Evolutionary conservation across 2,888 invertebrate genomes (phyloP), one percentile per base, ranked within the genome.

Genomic region (Macroteleia sp.): DNA sequence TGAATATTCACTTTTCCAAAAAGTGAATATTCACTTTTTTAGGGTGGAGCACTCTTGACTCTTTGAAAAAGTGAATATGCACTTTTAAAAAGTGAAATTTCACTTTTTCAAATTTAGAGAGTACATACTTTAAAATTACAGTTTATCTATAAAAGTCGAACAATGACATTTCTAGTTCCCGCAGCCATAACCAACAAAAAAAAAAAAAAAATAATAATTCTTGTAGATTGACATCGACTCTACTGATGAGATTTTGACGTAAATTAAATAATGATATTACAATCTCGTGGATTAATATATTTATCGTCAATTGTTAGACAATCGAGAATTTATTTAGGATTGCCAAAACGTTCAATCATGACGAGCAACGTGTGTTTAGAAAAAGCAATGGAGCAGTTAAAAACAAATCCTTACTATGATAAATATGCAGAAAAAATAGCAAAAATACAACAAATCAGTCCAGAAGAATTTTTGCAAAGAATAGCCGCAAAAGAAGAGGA

Each of bases 401-500:
- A 92, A 41, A 91, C 88, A 3, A 97, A 97, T 92, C 96, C 97
- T 0, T 97, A 95, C 88, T 97, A 93, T 85, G 95, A 95, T 14
- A 97, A 97, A 87, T 97, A 97, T 91, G 95, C 96, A 0, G 91
- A 93, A 1, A 96, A 96, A 89, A 96, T 97, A 79, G 94, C 95
- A 0, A 92, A 93, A 73, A 88, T 96, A 16, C 96, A 96, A 88
- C 92, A 95, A 89, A 94, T 95, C 0, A 94, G 95, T 1, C 96
- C 96, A 0, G 95, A 95, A 82, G 96, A 96, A 88, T 96, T 96
- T 86, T 84, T 95, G 44, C 91, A 93, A 28, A 93, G 94, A 78
- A 90, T 96, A 9, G 95, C 95, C 85, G 92, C 92, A 25, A 92
- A 92, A 71, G 91, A 92, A 42, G 81, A 83, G 34, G 81, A 86